Conservation (phyloP, 1,140 invertebrate genomes). For the Tetramorium simillimum region DNA sequence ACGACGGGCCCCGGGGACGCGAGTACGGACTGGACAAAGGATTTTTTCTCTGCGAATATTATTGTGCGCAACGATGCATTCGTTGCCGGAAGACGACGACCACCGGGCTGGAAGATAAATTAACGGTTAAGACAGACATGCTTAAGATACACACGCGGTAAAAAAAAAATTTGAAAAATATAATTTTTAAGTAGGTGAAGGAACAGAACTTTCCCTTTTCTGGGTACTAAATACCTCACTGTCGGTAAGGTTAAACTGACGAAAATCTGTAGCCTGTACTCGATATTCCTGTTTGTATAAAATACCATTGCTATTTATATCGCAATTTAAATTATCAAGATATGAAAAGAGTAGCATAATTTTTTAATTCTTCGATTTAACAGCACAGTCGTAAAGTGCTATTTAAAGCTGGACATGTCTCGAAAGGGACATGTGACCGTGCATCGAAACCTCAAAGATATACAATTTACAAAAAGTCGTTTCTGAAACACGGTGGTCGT, state of each 20-base stretch:
- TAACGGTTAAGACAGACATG: neutral
- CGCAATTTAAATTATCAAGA: neutral
- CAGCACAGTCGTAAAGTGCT: neutral
- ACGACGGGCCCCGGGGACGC: constrained; percentile 31
- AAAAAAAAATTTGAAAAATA: neutral
- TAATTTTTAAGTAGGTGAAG: neutral
- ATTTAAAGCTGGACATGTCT: neutral
- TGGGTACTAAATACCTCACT: neutral
- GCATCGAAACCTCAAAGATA: neutral
- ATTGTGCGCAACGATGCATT: constrained; percentile 38
- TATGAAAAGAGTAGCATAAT: neutral
- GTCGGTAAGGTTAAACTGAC: neutral
- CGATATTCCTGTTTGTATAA: neutral
- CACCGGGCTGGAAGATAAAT: constrained; percentile 14
- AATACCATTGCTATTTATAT: neutral
- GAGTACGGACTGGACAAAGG: constrained; percentile 36
- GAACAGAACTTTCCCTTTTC: neutral
- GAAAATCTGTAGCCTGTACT: neutral
- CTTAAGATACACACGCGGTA: neutral
- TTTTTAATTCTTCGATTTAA: neutral
- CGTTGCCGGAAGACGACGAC: neutral
- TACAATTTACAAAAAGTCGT: neutral
- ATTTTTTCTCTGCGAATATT: constrained; percentile 24
- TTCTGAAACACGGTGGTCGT: neutral
- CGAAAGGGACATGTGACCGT: no score